These are phyloP conservation scores for Cephalopholis sonnerati DNA, from an alignment of 2,113 vertebrate genomes.

Conservation along the genomic window DNA sequence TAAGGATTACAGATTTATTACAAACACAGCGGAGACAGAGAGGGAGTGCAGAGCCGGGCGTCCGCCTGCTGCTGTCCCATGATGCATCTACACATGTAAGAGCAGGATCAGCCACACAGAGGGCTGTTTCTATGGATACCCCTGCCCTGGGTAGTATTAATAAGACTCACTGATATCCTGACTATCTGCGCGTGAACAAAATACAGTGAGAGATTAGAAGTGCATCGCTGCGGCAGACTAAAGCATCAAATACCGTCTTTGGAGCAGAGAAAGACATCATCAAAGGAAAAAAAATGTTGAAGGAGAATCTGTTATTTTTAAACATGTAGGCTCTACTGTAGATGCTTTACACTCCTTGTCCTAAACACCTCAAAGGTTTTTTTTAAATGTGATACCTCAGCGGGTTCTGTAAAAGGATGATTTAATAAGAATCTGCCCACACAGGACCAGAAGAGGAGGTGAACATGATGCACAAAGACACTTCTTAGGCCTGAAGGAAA, in stretches of 20 bases:
- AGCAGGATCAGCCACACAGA: conserved; percentile 57
- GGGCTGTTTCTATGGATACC: conserved; percentile 83
- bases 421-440: conserved; percentile 26
- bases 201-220: conserved; percentile 38
- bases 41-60: conserved; percentile 43
- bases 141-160: conserved; percentile 64
- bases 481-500: conserved; percentile 9
- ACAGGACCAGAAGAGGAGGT: conserved; percentile 14
- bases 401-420: conserved; percentile 20
- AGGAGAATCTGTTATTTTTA: conserved; percentile 11
- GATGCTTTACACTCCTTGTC: not conserved
- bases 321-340: not conserved
- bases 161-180: conserved; percentile 51
- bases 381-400: not conserved
- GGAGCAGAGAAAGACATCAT: conserved; percentile 12
- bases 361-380: not conserved
- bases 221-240: conserved; percentile 16
- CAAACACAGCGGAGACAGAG: conserved; percentile 37
- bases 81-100: conserved; percentile 61
- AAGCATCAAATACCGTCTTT: conserved; percentile 25
- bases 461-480: conserved; percentile 36
- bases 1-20: conserved; percentile 45
- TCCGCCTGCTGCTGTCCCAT: conserved; percentile 56
- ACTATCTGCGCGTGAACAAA: conserved; percentile 37
- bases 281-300: conserved; percentile 27